Evolutionary conservation across 2,113 vertebrate genomes (phyloP), one percentile per base, ranked within the genome.

Genomic region (Eulemur macaco): DNA sequence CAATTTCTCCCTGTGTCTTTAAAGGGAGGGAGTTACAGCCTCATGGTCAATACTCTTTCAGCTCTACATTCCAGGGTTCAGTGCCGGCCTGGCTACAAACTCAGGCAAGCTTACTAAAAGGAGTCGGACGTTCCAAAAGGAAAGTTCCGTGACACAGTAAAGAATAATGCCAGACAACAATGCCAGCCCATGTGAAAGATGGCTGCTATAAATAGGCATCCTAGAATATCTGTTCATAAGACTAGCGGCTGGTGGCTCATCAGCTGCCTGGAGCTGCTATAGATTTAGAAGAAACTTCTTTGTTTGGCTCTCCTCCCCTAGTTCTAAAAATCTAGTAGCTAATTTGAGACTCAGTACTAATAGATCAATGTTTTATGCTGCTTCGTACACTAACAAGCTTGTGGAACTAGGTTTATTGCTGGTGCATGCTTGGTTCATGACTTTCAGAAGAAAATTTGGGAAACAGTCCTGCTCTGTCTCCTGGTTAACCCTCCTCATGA

Each of bases 181-280:
- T 81, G 42, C 88, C 58, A 68, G 34, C 50, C 91, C 95, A 95
- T 11, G 45, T 94, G 91, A 87, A 69, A 71, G 76, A 52, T 56
- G 17, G 69, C 68, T 25, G 31, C 86, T 96, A 96, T 94, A 97
- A 96, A 96, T 87, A 97, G 95, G 66, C 90, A 95, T 90, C 91
- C 64, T 50, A 97, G 91, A 97, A 94, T 96, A 97, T 94, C 91
- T 92, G 21, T 77, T 94, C 93, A 85, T 76, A 83, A 64, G 81
- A 97, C 91, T 54, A 80, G 64, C 1, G 34, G 37, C 76, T 87
- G 88, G 78, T 88, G 50, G 83, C 86, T 76, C 86, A 84, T 94
- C 93, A 77, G 85, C 71, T 77, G 88, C 93, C 81, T 76, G 34
- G 52, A 96, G n/a, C 23, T 71, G 64, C 85, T 84, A 87, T 60